A percentile compares a stretch with the other conserved stretches of the same genome.
Conservation (phyloP, 2,888 invertebrate species). For the Raillietiella orientalis region DNA sequence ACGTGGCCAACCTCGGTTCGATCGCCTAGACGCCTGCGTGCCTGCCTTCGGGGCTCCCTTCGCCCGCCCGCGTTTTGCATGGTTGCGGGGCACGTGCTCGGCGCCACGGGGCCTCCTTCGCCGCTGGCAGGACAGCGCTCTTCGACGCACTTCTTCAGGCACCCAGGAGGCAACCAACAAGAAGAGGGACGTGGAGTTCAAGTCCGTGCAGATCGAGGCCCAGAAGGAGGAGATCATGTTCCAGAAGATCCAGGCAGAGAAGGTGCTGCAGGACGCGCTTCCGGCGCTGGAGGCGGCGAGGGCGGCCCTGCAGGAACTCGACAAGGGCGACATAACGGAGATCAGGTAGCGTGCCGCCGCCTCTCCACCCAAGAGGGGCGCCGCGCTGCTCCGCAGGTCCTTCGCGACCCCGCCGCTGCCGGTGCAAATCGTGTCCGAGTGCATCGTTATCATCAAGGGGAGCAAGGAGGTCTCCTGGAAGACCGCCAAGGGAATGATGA, state of each 20-base stretch:
- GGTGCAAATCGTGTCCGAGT: conserved; percentile 62
- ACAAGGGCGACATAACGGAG: conserved; percentile 69
- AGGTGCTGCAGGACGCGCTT: conserved; percentile 39
- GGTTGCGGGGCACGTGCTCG: no score
- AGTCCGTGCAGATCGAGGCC: conserved; percentile 45
- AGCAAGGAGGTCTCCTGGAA: conserved; percentile 66
- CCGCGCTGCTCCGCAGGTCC: no score
- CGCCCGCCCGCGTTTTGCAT: no score
- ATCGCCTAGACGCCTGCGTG: neutral
- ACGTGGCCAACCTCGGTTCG: conserved; percentile 12
- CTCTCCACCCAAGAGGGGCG: no score
- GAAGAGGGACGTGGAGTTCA: conserved; percentile 40
- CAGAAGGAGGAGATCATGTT: conserved; percentile 40
- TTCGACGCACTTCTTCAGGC: conserved; percentile 7
- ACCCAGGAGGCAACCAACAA: conserved; percentile 28
- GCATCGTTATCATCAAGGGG: conserved; percentile 51
- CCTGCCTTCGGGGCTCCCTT: no score
- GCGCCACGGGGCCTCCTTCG: no score
- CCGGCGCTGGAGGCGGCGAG: conserved; percentile 53
- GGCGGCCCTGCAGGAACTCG: conserved; percentile 40
- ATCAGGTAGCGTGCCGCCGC: conserved; percentile 18
- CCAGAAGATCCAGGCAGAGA: conserved; percentile 56
- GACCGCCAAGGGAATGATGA: conserved; percentile 66
- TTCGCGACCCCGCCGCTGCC: conserved; percentile 70
- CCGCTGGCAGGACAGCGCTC: no score